Base-by-base conservation (phyloP, 2,888 invertebrate species). In the Campopleginae sp. region DNA sequence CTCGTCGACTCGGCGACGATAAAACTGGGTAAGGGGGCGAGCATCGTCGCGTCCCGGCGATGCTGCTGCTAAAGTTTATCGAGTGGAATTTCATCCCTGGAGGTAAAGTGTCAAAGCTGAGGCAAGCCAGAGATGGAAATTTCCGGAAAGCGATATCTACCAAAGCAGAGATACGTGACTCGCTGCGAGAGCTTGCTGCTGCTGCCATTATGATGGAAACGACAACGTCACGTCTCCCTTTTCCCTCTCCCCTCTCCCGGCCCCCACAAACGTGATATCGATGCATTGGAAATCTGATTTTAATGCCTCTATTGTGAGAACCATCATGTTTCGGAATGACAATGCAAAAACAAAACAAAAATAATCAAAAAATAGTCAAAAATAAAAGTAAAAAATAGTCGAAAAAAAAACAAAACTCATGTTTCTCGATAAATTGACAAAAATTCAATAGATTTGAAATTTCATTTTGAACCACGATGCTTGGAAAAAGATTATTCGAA, bases 161-260 rank as follows among this genome's bases (percentile, higher is more conserved):
- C 10, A 66, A 42, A 19, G 38, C 66, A 38, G 23, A 23, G 23
- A 23, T n/a, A 44, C 31, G 19, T 44, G 66, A n/a, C 66, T 66
- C 19, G 42, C 19, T 42, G 44, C 19, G 42, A 17, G 66, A 66
- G 42, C n/a, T n/a, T n/a, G n/a, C n/a, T n/a, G n/a, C n/a, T 66
- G 8, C 66, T 38, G 38, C n/a, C 23, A 2, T 23, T 12, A 44
- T 66, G 19, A 66, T 66, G 66, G 44, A 66, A 42, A 14, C 23
- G 38, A 66, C 66, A 66, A 42, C 42, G 66, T 66, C 44, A 66
- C 19, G 66, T 51, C 51, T 66, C 23, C 42, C 66, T 42, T 63
- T n/a, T n/a, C n/a, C n/a, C n/a, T n/a, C n/a, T n/a, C n/a, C n/a
- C n/a, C n/a, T n/a, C n/a, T n/a, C n/a, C n/a, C n/a, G n/a, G n/a